Base-by-base conservation (phyloP, 2,113 vertebrate genomes). In the Chroicocephalus ridibundus region DNA sequence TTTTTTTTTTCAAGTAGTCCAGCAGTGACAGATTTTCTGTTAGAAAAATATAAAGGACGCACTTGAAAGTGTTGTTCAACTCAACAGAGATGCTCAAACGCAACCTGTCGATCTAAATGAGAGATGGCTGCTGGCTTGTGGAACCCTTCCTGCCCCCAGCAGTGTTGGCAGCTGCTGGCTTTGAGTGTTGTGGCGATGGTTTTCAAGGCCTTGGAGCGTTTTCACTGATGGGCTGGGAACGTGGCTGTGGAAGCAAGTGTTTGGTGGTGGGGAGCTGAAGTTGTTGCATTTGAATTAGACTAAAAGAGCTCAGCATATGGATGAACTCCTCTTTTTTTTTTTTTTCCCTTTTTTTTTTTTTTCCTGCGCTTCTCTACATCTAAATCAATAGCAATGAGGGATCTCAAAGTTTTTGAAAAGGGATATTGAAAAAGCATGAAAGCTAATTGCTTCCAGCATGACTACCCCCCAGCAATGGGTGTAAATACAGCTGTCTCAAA, bases 371-470 rank as follows among this genome's bases (percentile, higher is more conserved):
- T 88, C 32, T 85, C 65, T 79, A 61, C 76, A 91, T 95, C 44
- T 85, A 65, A 92, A 95, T 94, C 76, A 74, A 91, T 62, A 70
- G 91, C 74, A 69, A 34, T 76, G 88, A 93, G 89, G 49, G 80
- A 94, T 87, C 91, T 95, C 83, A 82, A 95, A 95, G 91, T 94
- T 94, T 94, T 76, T 92, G 92, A 94, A 96, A 93, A 66, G 57
- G 52, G 52, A 90, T 93, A 58, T 89, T 96, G 86, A 91, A 94
- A 93, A 94, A 94, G 94, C 81, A 62, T 87, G 91, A 91, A 77
- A 92, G 97, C 84, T 87, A 95, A 97, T 97, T 96, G 87, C 94
- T 96, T 95, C 92, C 96, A 94, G 93, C 90, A 70, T 93, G 93
- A 93, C 85, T 94, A 82, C 81, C 84, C 88, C 76, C 62, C 91